Conservation (phyloP, 1,140 invertebrate species). For the Lutraria rhynchaena region DNA sequence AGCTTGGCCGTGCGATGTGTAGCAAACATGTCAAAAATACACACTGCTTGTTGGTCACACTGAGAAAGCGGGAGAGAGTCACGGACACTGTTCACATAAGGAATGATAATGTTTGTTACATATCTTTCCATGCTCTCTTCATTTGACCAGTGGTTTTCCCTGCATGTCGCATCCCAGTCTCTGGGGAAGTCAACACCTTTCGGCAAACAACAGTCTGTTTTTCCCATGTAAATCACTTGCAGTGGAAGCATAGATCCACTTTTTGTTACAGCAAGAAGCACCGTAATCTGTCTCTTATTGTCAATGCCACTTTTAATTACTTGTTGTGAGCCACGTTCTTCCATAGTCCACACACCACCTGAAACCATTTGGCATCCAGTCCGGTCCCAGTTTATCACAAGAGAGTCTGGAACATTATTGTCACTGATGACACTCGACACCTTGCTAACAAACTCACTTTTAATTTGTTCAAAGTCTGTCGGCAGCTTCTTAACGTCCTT, state of each 20-base stretch:
- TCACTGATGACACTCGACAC: constrained; percentile 15
- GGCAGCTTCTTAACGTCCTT: constrained; percentile 56
- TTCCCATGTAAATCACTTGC: too few relatives aligned
- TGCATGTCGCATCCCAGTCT: constrained; percentile 17
- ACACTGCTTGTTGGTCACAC: constrained; percentile 4
- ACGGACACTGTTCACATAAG: constrained; percentile 19
- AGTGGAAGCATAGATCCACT: too few relatives aligned
- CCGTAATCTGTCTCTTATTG: too few relatives aligned
- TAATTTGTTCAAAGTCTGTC: constrained; percentile 60
- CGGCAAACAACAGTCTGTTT: too few relatives aligned
- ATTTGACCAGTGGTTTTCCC: constrained; percentile 22
- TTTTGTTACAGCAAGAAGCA: too few relatives aligned
- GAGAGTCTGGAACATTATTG: constrained; percentile 22
- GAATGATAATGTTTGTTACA: background rate
- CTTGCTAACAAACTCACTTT: constrained; percentile 38
- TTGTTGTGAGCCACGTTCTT: constrained; percentile 2
- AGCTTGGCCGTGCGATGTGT: background rate
- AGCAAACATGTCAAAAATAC: constrained; percentile 5
- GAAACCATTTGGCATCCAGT: constrained; percentile 27
- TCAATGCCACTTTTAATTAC: too few relatives aligned
- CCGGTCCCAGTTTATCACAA: constrained; percentile 41
- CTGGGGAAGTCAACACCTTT: too few relatives aligned
- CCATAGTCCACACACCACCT: constrained; percentile 46
- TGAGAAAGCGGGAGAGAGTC: constrained; percentile 9
- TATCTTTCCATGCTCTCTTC: constrained; percentile 5